Evolutionary conservation across 1,140 invertebrate species (phyloP), one percentile per base, ranked within the genome.

Genomic region (Eufriesea mexicana): DNA sequence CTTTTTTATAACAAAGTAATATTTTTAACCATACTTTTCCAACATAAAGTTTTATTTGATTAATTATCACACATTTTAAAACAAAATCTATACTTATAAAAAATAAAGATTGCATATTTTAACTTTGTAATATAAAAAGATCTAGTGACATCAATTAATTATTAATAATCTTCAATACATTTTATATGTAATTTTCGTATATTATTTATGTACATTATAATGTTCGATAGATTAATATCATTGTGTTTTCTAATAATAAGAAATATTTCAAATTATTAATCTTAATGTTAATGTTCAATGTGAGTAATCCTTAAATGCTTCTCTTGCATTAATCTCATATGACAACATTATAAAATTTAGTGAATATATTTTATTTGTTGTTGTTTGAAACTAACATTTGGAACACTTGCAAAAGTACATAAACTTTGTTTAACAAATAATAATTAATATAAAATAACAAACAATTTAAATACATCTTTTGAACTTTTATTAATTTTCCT

Each of bases 301-400:
- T 68, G 64, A 68, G 68, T 25, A 25, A 78, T 2, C 35, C 76
- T 70, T 79, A 47, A 79, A 7, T 49, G 18, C 49, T 25, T 51
- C n/a, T 45, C 20, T n/a, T 16, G 64, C 20, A 25, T 54, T 12
- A 42, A 10, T 45, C 25, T 42, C 16, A 45, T 57, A 28, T 10
- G 14, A 54, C 12, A 23, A 64, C 47, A 47, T 28, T 59, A 18
- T 47, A 70, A 18, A 59, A 47, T 59, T 12, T 35, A 42, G 8
- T 14, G 10, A 25, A 61, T 5, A 20, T 14, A 47, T 35, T 45
- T 14, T n/a, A 23, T 72, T 49, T 59, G 23, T 25, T 57, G 18
- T 78, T 59, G 20, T 71, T 79, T 12, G 5, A 71, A 55, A 79
- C 16, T 2, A 71, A 59, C 49, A 47, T 61, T 71, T 2, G 14